Percentiles rank a stretch among this genome's conserved stretches.
Evolutionary conservation across 2,888 invertebrate species (phyloP).

Genomic region (Elegia similella): DNA sequence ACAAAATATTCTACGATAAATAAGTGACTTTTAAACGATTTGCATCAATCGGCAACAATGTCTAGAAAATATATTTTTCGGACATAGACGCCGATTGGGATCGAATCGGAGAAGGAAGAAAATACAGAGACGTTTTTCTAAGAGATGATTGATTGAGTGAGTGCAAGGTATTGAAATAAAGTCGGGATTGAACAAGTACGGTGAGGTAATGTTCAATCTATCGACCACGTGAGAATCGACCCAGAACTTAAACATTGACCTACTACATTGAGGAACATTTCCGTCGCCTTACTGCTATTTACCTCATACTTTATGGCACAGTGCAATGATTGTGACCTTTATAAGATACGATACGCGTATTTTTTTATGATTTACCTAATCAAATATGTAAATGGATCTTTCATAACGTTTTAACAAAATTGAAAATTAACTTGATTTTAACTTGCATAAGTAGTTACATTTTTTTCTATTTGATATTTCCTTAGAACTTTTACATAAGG

Average conservation of each 20-base stretch:
- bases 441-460: too few species aligned
- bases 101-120: too few species aligned
- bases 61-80: too few species aligned
- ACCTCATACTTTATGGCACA: slow-evolving; percentile 6
- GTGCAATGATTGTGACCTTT: background rate
- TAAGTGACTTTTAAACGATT: too few species aligned
- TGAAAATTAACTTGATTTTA: too few species aligned
- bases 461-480: too few species aligned
- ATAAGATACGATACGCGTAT: background rate
- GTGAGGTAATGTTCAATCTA: background rate
- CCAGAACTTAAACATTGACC: slow-evolving; percentile 19
- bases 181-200: background rate
- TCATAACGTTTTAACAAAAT: too few species aligned
- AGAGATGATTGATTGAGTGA: background rate
- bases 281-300: slow-evolving; percentile 13
- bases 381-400: too few species aligned
- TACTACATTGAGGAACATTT: slow-evolving; percentile 17
- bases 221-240: slow-evolving; percentile 11
- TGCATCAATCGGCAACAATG: too few species aligned
- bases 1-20: too few species aligned
- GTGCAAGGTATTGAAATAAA: background rate
- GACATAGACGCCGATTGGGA: too few species aligned
- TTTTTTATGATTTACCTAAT: background rate
- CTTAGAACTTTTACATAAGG: too few species aligned
- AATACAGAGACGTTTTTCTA: background rate